A percentile compares a stretch with the other conserved stretches of the same genome.
phyloP scores from a whole-genome alignment of 1,140 invertebrate genomes.

The Caenorhabditis inopinata region DNA sequence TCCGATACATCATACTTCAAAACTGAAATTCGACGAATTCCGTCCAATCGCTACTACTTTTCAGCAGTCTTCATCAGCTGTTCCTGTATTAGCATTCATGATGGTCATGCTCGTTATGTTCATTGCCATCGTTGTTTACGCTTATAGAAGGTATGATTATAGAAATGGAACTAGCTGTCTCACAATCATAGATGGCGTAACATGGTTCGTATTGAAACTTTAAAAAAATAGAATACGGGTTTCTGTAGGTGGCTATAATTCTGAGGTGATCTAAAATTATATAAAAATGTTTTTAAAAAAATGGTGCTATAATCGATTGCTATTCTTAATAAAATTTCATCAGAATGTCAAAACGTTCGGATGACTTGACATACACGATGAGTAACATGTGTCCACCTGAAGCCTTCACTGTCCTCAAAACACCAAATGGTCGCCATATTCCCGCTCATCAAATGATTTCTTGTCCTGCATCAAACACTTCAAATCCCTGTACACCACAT shows the following conservation, averaged over 20 bases:
- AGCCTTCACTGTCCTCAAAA: slow-evolving; percentile 6
- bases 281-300: too few relatives aligned
- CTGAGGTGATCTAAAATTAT: too few relatives aligned
- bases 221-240: too few relatives aligned
- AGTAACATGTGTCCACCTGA: slow-evolving; percentile 17
- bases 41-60: neutral
- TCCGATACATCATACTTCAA: too few relatives aligned
- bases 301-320: too few relatives aligned
- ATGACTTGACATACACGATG: slow-evolving; percentile 12
- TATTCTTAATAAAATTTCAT: too few relatives aligned
- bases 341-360: slow-evolving; percentile 6
- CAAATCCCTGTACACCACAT: neutral
- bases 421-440: slow-evolving; percentile 3
- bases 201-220: too few relatives aligned
- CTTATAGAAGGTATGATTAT: neutral
- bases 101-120: slow-evolving; percentile 9
- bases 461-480: neutral
- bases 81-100: neutral
- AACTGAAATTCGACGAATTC: too few relatives aligned
- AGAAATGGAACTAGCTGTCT: too few relatives aligned
- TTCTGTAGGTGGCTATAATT: too few relatives aligned
- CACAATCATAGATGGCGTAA: too few relatives aligned
- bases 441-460: neutral
- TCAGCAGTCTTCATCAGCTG: slow-evolving; percentile 17
- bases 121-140: neutral